phyloP scores from a whole-genome alignment of 2,797 vertebrate genomes.

The Cephalopachus bancanus region DNA sequence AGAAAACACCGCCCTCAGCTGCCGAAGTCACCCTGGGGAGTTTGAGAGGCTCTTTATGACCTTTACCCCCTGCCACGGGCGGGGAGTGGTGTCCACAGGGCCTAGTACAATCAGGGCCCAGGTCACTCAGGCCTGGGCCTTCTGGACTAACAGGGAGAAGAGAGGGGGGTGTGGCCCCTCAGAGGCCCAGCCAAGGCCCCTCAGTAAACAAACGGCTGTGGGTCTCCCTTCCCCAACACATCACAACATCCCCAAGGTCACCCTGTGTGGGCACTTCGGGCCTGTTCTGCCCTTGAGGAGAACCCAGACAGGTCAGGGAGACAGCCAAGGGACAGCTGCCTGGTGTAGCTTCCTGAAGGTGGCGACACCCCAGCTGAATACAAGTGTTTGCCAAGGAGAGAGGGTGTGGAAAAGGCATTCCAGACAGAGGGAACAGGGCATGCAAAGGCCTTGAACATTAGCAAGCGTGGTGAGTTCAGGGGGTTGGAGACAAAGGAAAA shows the following conservation, averaged over 20 bases:
- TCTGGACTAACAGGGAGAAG: background rate
- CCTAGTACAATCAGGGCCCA: background rate
- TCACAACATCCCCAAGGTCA: background rate
- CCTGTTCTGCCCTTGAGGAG: background rate
- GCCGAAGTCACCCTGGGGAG: background rate
- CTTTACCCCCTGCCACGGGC: background rate
- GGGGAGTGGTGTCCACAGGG: too few species aligned
- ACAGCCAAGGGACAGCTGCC: background rate
- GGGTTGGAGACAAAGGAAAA: background rate
- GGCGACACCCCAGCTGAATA: background rate
- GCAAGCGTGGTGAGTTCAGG: background rate
- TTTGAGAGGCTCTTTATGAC: background rate
- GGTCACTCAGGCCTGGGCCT: background rate
- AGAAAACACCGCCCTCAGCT: fast-evolving
- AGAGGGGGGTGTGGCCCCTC: background rate
- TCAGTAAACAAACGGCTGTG: background rate
- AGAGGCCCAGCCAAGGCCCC: background rate
- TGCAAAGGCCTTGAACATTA: background rate
- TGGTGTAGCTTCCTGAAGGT: background rate
- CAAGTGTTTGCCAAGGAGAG: background rate
- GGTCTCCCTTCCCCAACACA: background rate
- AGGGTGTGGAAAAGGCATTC: background rate
- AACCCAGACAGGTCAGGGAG: background rate
- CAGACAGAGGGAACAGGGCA: background rate
- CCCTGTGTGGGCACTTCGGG: background rate